phyloP scores from a whole-genome alignment of 2,888 invertebrate species.

The Xestia xanthographa region DNA sequence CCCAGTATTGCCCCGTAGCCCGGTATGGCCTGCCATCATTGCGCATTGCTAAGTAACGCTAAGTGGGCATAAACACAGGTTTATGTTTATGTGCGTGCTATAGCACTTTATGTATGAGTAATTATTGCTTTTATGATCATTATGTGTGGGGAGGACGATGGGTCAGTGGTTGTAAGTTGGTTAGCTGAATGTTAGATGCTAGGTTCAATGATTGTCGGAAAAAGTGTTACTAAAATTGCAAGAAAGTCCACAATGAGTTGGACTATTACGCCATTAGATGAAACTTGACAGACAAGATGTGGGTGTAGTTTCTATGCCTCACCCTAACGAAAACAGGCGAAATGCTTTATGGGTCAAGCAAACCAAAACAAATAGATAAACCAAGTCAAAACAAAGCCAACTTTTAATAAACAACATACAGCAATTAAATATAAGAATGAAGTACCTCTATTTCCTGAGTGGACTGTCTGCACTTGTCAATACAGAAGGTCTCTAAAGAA shows the following conservation, averaged over 20 bases:
- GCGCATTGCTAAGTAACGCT: slow-evolving; percentile 43
- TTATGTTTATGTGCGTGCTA: slow-evolving; percentile 39
- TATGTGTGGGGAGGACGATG: not conserved
- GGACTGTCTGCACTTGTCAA: slow-evolving; percentile 5
- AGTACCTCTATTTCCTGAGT: not conserved
- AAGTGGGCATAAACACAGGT: slow-evolving; percentile 28
- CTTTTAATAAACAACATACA: not conserved
- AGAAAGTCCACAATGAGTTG: not conserved
- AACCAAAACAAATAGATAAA: not conserved
- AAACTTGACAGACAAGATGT: too few relatives aligned
- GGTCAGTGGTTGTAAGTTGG: not conserved
- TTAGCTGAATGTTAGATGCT: not conserved
- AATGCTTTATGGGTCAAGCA: not conserved
- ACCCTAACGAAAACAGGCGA: not conserved
- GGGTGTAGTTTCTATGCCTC: not conserved
- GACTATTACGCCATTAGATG: not conserved
- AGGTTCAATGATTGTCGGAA: not conserved
- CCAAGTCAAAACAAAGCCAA: not conserved
- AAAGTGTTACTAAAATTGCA: too few relatives aligned
- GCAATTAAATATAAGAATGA: not conserved
- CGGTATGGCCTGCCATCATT: slow-evolving; percentile 20
- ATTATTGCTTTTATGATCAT: slow-evolving; percentile 31
- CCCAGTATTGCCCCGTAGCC: not conserved
- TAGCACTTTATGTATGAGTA: slow-evolving; percentile 8
- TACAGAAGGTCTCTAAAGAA: not conserved